Evolutionary conservation across 2,113 vertebrate species (phyloP).

Genomic region (Aegotheles bennettii): DNA sequence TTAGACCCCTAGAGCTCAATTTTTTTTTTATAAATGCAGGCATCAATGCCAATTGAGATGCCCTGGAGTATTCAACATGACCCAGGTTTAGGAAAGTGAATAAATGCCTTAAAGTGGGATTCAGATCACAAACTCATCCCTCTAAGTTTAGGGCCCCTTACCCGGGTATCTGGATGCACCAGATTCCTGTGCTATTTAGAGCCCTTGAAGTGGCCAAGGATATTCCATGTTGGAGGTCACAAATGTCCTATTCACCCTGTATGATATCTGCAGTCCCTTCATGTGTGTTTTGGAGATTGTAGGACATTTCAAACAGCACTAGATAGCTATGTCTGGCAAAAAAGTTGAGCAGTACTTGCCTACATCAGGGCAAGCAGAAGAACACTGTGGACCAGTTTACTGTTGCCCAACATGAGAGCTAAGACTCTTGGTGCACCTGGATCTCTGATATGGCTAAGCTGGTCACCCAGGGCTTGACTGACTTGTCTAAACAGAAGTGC

Average conservation of each 20-base stretch:
- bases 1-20: not conserved
- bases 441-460: not conserved
- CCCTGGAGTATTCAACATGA: not conserved
- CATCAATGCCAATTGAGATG: not conserved
- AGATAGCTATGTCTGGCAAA: not conserved
- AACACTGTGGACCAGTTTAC: not conserved
- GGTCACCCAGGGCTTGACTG: not conserved
- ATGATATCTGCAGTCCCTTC: not conserved
- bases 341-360: not conserved
- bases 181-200: not conserved
- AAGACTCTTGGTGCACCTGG: not conserved
- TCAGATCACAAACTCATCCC: not conserved
- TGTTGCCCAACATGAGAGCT: not conserved
- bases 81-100: not conserved
- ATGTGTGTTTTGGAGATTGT: not conserved
- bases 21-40: not conserved
- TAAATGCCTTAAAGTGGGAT: not conserved
- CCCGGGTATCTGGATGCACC: not conserved
- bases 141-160: not conserved
- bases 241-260: not conserved
- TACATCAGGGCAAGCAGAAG: not conserved
- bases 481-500: not conserved
- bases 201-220: not conserved
- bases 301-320: not conserved
- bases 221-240: not conserved